Conservation (phyloP, 2,888 invertebrate genomes). For the Troides aeacus region DNA sequence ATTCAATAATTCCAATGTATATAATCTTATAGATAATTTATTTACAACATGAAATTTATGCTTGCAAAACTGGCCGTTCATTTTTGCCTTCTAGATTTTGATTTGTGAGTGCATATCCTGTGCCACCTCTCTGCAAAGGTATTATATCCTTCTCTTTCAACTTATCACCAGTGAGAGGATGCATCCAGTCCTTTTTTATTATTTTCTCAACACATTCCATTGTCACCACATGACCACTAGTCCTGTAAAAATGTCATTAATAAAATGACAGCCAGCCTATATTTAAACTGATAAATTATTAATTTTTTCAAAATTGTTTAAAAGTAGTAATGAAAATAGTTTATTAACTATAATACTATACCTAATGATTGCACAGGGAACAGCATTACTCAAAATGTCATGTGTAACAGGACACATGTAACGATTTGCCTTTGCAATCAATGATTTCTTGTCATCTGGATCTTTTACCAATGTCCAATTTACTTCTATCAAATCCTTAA, state of each 20-base stretch:
- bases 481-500: constrained; percentile 95
- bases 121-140: constrained; percentile 94
- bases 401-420: constrained; percentile 99
- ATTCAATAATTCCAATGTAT: no score
- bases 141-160: constrained; percentile 95
- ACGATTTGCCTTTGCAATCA: constrained; percentile 93
- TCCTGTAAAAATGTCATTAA: constrained; percentile 48
- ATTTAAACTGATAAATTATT: no score
- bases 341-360: constrained; percentile 31
- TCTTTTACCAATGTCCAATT: constrained; percentile 95
- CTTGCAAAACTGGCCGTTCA: constrained; percentile 90
- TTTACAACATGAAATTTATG: constrained; percentile 61
- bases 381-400: constrained; percentile 95
- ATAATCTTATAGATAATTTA: background rate
- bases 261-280: background rate
- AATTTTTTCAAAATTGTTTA: no score
- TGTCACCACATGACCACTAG: constrained; percentile 96
- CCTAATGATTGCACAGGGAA: constrained; percentile 95
- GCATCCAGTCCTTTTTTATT: constrained; percentile 97
- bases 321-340: no score
- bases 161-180: constrained; percentile 93
- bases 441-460: constrained; percentile 90
- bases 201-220: constrained; percentile 98
- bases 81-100: constrained; percentile 90
- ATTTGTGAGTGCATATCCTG: constrained; percentile 95